These are phyloP conservation scores for Cyanocitta stelleri DNA, from an alignment of 2,113 vertebrate species.

Conservation along the genomic window DNA sequence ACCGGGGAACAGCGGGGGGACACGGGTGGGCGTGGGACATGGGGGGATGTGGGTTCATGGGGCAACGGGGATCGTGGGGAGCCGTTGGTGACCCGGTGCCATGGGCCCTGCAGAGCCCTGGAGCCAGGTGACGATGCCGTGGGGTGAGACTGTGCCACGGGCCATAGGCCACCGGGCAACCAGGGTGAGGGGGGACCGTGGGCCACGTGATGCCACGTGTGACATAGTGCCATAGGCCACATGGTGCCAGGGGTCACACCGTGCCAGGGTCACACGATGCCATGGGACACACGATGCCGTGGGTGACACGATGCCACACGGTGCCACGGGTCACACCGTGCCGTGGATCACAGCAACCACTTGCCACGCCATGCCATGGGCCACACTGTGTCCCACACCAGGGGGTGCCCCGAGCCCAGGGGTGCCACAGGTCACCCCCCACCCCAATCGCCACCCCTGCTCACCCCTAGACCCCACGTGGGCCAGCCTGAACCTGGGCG, in stretches of 20 bases:
- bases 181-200: fast-evolving
- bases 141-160: fast-evolving
- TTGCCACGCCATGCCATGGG: fast-evolving
- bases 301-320: neutral
- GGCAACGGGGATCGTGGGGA: fast-evolving
- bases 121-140: fast-evolving
- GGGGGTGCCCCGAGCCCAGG: neutral
- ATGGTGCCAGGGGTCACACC: fast-evolving
- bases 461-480: constrained; percentile 83
- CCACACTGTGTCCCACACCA: fast-evolving
- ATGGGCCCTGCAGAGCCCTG: no score
- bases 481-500: constrained; percentile 94
- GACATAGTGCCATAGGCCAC: fast-evolving
- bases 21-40: fast-evolving
- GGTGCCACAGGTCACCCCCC: neutral
- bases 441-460: fast-evolving
- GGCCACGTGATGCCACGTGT: fast-evolving
- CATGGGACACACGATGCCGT: neutral
- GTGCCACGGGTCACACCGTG: neutral
- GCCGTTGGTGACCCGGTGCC: fast-evolving
- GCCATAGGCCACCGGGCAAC: neutral
- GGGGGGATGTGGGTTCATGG: neutral
- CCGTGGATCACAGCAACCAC: fast-evolving
- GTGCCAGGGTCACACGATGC: neutral
- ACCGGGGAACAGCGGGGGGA: fast-evolving